A percentile compares a stretch with the other conserved stretches of the same genome.
Evolutionary conservation across 2,888 invertebrate species (phyloP).

Genomic region (Masnerella sp.): DNA sequence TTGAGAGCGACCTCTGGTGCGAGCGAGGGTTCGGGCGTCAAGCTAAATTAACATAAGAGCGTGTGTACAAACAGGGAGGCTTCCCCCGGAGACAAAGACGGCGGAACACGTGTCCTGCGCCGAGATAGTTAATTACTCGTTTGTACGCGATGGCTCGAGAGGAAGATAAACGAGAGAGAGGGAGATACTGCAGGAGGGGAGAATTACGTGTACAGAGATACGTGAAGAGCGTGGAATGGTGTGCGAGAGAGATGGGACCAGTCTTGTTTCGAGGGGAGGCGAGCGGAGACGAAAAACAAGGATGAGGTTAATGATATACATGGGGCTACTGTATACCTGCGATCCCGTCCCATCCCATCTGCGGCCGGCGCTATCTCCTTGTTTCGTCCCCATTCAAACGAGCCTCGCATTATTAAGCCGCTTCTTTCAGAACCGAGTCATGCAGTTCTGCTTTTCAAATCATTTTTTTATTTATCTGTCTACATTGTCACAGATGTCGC

Average conservation of each 20-base stretch:
- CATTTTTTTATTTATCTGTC: too few relatives aligned
- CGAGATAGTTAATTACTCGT: conserved; percentile 78
- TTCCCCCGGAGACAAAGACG: conserved; percentile 49
- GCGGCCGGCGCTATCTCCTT: conserved; percentile 61
- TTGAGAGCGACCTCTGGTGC: conserved; percentile 63
- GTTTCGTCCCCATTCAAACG: conserved; percentile 42
- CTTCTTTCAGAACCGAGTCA: too few relatives aligned
- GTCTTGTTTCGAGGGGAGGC: conserved; percentile 68
- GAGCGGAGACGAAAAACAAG: conserved; percentile 71
- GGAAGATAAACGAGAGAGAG: conserved; percentile 58
- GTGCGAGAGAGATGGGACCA: conserved; percentile 59
- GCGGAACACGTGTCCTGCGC: conserved; percentile 75
- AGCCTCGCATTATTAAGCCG: too few relatives aligned
- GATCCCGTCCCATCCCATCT: conserved; percentile 71
- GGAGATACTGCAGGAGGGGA: conserved; percentile 49
- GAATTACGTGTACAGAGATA: conserved; percentile 34
- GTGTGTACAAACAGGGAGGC: conserved; percentile 75
- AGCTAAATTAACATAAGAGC: conserved; percentile 78
- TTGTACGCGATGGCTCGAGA: conserved; percentile 71
- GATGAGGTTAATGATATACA: conserved; percentile 76
- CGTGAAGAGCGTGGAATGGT: conserved; percentile 18
- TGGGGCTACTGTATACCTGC: conserved; percentile 71
- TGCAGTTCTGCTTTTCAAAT: too few relatives aligned
- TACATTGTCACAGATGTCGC: too few relatives aligned
- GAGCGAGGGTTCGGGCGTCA: conserved; percentile 70